Evolutionary conservation across 2,888 invertebrate genomes (phyloP).

Genomic region (Carterocephalus palaemon): DNA sequence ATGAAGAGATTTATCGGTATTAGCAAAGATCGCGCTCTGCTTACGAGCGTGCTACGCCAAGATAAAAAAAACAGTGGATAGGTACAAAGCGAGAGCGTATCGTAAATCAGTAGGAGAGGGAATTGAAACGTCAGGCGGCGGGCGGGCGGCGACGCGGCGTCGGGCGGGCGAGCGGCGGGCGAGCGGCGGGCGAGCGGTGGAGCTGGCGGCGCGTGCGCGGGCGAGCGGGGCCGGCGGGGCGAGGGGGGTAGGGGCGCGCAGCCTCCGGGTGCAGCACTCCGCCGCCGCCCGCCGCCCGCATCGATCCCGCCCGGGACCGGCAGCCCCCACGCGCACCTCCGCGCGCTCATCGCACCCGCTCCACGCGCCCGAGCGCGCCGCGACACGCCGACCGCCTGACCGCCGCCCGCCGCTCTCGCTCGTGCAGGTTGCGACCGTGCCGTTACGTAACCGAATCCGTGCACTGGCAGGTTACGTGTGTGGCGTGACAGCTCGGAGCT

Average conservation of each 20-base stretch:
- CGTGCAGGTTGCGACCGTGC: constrained; percentile 57
- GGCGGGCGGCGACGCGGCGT: constrained; percentile 30
- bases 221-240: constrained; percentile 35
- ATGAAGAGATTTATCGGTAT: constrained; percentile 23
- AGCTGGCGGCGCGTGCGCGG: constrained; percentile 36
- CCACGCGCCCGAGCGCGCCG: constrained; percentile 45
- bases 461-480: constrained; percentile 61
- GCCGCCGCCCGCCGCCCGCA: constrained; percentile 76
- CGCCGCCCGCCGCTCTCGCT: constrained; percentile 37
- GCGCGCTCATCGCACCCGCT: constrained; percentile 53
- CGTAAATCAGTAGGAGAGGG: constrained; percentile 67
- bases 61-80: constrained; percentile 39
- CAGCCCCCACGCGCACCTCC: constrained; percentile 49
- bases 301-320: constrained; percentile 71
- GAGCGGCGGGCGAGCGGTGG: constrained; percentile 36
- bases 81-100: constrained; percentile 37
- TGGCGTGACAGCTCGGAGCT: constrained; percentile 30
- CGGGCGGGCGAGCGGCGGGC: constrained; percentile 36
- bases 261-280: constrained; percentile 72
- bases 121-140: constrained; percentile 60
- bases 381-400: constrained; percentile 40
- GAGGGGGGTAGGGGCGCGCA: constrained; percentile 39
- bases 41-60: constrained; percentile 29
- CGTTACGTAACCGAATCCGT: constrained; percentile 56
- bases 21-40: constrained; percentile 31